Conservation (phyloP, 1,140 invertebrate species). For the Pissodes strobi region DNA sequence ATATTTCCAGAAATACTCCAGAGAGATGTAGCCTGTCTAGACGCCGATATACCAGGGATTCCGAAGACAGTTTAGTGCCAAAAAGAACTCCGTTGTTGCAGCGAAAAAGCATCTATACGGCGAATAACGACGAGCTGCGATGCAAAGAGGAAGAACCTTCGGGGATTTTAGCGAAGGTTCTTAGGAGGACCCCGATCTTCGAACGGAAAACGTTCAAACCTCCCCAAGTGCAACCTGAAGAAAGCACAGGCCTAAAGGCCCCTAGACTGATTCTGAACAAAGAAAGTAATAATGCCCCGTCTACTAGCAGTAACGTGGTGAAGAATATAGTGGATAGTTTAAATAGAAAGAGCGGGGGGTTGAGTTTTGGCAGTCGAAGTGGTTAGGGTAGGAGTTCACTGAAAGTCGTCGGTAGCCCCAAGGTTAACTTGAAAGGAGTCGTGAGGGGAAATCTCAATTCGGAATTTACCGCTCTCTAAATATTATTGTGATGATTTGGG, state of each 20-base stretch:
- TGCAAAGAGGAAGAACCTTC: conserved; percentile 9
- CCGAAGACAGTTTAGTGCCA: conserved; percentile 25
- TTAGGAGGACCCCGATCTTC: conserved; percentile 38
- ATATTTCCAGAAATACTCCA: conserved; percentile 4
- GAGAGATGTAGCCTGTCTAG: conserved; percentile 20
- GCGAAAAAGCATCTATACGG: conserved; percentile 9
- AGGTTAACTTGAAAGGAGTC: conserved; percentile 33
- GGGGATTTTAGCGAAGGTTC: conserved; percentile 27
- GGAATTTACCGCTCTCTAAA: conserved; percentile 26
- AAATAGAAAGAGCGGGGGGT: conserved; percentile 47
- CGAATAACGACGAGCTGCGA: not conserved
- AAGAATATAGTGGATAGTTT: conserved; percentile 52
- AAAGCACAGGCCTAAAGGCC: not conserved
- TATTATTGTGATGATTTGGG: not conserved
- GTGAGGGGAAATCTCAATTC: conserved; percentile 27
- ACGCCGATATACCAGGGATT: conserved; percentile 28
- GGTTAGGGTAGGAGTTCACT: conserved; percentile 49
- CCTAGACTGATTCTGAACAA: not conserved
- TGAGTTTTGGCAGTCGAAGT: conserved; percentile 41
- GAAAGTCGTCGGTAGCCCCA: conserved; percentile 40
- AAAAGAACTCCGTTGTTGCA: conserved; percentile 30
- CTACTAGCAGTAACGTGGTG: conserved; percentile 40
- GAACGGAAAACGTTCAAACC: conserved; percentile 24
- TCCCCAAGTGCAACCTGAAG: not conserved
- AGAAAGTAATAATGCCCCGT: not conserved